Conservation (phyloP, 2,888 invertebrate species). For the Phasia obesa region DNA sequence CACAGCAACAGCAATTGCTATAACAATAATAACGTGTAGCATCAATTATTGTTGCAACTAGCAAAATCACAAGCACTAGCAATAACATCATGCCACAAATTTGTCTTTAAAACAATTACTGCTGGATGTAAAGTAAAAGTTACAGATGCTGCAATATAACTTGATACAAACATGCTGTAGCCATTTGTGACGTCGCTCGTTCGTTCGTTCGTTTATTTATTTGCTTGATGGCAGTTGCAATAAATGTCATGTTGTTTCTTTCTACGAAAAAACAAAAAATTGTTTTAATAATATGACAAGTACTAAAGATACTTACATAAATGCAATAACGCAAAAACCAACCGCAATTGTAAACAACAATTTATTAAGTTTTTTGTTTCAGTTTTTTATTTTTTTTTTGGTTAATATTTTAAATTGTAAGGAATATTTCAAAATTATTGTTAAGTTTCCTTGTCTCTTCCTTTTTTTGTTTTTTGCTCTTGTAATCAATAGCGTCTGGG, state of each 20-base stretch:
- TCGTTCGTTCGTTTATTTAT: conserved; percentile 44
- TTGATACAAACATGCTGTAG: background rate
- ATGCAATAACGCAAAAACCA: conserved; percentile 38
- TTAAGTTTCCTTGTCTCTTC: conserved; percentile 18
- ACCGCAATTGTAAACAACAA: conserved; percentile 65
- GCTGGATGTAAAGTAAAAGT: conserved; percentile 62
- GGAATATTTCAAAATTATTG: conserved; percentile 40
- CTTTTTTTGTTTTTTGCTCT: background rate
- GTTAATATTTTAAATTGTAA: conserved; percentile 29
- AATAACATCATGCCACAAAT: conserved; percentile 61
- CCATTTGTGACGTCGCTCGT: background rate
- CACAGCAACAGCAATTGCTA: conserved; percentile 27
- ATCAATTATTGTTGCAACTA: conserved; percentile 9
- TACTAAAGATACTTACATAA: conserved; percentile 36
- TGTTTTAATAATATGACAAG: conserved; percentile 61
- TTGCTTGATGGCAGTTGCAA: conserved; percentile 62
- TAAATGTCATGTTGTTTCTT: conserved; percentile 65
- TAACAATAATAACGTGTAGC: conserved; percentile 47
- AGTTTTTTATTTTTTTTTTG: conserved; percentile 4
- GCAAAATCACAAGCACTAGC: conserved; percentile 17
- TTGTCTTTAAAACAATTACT: conserved; percentile 53
- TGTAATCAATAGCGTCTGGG: conserved; percentile 39
- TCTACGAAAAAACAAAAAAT: conserved; percentile 8
- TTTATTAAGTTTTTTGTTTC: conserved; percentile 45
- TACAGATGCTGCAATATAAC: conserved; percentile 51